A percentile compares a stretch with the other conserved stretches of the same genome.
phyloP scores from a whole-genome alignment of 2,797 vertebrate genomes.

The Poecilia wingei region DNA sequence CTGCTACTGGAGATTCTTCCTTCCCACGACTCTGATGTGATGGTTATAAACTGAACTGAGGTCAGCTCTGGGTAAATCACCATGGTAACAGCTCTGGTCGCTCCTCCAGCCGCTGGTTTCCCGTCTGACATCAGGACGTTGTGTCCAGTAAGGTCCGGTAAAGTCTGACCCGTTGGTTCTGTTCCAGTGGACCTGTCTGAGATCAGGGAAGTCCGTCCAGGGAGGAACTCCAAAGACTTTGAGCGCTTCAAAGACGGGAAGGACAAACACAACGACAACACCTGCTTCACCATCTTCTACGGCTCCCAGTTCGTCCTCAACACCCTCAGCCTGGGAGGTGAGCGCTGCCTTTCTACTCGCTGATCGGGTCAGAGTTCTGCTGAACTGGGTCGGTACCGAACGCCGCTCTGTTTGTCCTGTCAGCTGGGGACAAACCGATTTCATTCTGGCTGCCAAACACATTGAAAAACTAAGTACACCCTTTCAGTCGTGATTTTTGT shows the following conservation, averaged over 20 bases:
- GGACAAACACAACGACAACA: slow-evolving; percentile 76
- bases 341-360: slow-evolving; percentile 13
- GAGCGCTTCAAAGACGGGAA: slow-evolving; percentile 89
- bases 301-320: slow-evolving; percentile 93
- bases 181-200: slow-evolving; percentile 92
- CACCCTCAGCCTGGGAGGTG: slow-evolving; percentile 94
- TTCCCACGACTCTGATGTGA: no score
- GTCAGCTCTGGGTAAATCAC: background rate
- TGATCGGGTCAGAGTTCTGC: background rate
- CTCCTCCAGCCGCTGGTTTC: background rate
- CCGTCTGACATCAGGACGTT: no score
- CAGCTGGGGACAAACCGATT: background rate
- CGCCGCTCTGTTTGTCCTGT: background rate
- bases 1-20: no score
- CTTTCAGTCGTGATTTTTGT: background rate
- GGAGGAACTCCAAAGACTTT: slow-evolving; percentile 94
- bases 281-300: slow-evolving; percentile 93
- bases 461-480: background rate
- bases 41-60: background rate
- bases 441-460: background rate
- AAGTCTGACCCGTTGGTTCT: background rate
- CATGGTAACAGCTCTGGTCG: background rate
- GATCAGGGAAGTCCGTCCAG: slow-evolving; percentile 92
- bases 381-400: background rate
- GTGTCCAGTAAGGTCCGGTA: no score